Percentiles rank a stretch among this genome's conserved stretches.
phyloP scores from a whole-genome alignment of 2,113 vertebrate species.

The Cebidichthys violaceus region DNA sequence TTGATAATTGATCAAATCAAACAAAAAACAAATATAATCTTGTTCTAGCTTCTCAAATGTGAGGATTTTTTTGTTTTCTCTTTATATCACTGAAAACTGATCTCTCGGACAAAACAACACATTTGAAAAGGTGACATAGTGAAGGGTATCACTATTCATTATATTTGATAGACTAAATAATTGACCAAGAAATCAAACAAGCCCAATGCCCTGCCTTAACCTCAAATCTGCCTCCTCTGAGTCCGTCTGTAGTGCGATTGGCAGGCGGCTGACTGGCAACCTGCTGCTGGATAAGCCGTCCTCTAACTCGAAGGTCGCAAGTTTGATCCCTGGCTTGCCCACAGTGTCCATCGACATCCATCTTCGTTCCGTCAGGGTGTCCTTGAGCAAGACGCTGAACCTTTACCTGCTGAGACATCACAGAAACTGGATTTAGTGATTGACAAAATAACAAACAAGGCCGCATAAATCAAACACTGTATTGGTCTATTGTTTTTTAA shows the following conservation, averaged over 20 bases:
- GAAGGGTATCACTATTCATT: not conserved
- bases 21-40: not conserved
- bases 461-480: too few relatives aligned
- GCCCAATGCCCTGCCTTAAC: not conserved
- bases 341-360: slow-evolving; percentile 21
- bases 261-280: slow-evolving; percentile 8
- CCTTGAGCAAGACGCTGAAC: slow-evolving; percentile 13
- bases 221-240: not conserved
- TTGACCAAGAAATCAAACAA: not conserved
- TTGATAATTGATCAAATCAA: not conserved
- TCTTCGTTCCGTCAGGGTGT: slow-evolving; percentile 5
- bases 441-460: not conserved
- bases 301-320: not conserved
- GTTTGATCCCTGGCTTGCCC: slow-evolving; percentile 5
- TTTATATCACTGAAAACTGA: too few relatives aligned
- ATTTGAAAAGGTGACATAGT: not conserved
- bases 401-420: too few relatives aligned
- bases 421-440: not conserved
- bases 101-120: not conserved
- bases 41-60: not conserved
- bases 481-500: too few relatives aligned
- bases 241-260: not conserved
- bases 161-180: not conserved
- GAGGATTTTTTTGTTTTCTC: not conserved
- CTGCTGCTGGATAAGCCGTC: slow-evolving; percentile 31